Evolutionary conservation across 2,888 invertebrate genomes (phyloP), one percentile per base, ranked within the genome.

Genomic region (Spilosoma lubricipeda): DNA sequence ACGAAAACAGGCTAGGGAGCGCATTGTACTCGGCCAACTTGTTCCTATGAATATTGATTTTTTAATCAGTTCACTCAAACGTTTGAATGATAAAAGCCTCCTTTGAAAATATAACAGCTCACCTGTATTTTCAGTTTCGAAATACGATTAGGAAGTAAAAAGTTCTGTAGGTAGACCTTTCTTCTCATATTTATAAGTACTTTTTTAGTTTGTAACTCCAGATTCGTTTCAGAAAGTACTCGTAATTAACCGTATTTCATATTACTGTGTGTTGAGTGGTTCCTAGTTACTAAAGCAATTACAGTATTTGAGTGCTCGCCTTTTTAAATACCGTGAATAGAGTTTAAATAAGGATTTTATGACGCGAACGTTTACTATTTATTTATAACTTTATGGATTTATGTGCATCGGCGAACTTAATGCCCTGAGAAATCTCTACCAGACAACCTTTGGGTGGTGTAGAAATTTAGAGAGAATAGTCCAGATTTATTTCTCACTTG

Each of bases 11-110:
- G 67, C 33, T 45, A 13, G 13, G n/a, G 67, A 73, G 71, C 75
- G 76, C 59, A 76, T 69, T 77, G 80, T 71, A 74, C 71, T 82
- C 72, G 23, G 68, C 64, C 36, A 48, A 68, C 33, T 23, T 63
- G n/a, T 42, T 77, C 67, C 73, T 75, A 79, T 82, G 74, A 79
- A 78, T 80, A 80, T 82, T 76, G 71, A 82, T 82, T 69, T 78
- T 78, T 71, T 76, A 70, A 82, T 77, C 71, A 81, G 67, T 71
- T 45, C 69, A 52, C 70, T 70, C 36, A 71, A 36, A 71, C 67
- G n/a, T 20, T 45, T 18, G 65, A 36, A 18, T 27, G 71, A 76
- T 67, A 74, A 67, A 65, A 36, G 45, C 59, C 30, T 63, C 15
- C 30, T 30, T 63, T 63, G 59, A 63, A 63, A 63, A 63, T 63